Evolutionary conservation across 2,888 invertebrate genomes (phyloP), one percentile per base, ranked within the genome.

Genomic region (Palloptera scutellata): DNA sequence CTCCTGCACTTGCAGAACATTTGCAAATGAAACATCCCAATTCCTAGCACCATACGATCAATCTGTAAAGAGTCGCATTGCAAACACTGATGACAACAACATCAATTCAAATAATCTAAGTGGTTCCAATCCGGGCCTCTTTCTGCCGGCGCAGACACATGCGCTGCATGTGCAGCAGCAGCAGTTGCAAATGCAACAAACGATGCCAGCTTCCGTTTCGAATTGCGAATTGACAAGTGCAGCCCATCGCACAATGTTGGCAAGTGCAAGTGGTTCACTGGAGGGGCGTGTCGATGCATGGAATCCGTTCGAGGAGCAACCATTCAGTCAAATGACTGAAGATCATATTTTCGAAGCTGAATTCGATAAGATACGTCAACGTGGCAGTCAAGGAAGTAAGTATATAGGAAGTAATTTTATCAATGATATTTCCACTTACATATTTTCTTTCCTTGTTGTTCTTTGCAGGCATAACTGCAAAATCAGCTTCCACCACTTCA

Each of bases 261-360:
- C 65, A 73, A 69, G 48, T 64, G 62, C 19, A 45, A 42, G 60
- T 61, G 84, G 83, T 58, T 73, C 78, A 9, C 67, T 82, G 65
- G 83, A 81, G n/a, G 80, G 80, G 43, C 81, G 83, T 19, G 79
- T 84, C 30, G 91, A 92, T 78, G 90, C 91, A 73, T 94, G 94
- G 94, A 94, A 94, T 86, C 94, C 94, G 1, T 94, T 94, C 79
- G 92, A 91, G 78, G 92, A 91, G 76, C 87, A 89, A 63, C 91
- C 91, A 40, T 92, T 92, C 81, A 89, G 89, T 80, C 90, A 90
- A 78, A 88, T 92, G 85, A 90, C 91, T 5, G 93, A 93, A 78
- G 93, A 94, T 86, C 90, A 91, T 77, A 89, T 92, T 75, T 93
- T 94, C 83, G 93, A 93, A 66, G 91, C 91, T 52, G 93, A 94